phyloP scores from a whole-genome alignment of 2,888 invertebrate genomes.

The Tetranychus truncatus region DNA sequence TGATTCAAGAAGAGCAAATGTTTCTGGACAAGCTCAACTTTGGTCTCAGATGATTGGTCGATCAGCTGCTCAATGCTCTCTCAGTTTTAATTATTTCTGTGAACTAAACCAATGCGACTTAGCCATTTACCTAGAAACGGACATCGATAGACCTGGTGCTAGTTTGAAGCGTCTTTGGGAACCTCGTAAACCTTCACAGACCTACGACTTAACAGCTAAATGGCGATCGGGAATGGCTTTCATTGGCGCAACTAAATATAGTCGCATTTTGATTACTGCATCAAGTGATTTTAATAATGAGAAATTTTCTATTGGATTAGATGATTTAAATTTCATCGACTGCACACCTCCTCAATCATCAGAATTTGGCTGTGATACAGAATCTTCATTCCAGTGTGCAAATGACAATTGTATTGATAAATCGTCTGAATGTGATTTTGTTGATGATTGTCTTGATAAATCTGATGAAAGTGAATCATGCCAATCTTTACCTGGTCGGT shows the following conservation, averaged over 20 bases:
- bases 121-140: constrained; percentile 16
- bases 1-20: background rate
- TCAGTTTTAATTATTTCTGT: constrained; percentile 24
- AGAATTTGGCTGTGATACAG: constrained; percentile 1
- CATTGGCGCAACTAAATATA: constrained; percentile 18
- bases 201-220: background rate
- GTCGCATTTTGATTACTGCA: constrained; percentile 23
- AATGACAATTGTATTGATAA: constrained; percentile 32
- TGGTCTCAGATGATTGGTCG: constrained; percentile 20
- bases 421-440: constrained; percentile 28
- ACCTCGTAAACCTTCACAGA: constrained; percentile 12
- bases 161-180: constrained; percentile 19
- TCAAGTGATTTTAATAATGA: constrained; percentile 20
- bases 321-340: constrained; percentile 21
- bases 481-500: background rate
- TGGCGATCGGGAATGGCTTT: constrained; percentile 21
- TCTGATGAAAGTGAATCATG: constrained; percentile 44
- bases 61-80: constrained; percentile 19
- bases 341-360: constrained; percentile 20
- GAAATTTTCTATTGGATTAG: constrained; percentile 19
- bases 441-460: constrained; percentile 44
- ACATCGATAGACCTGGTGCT: constrained; percentile 12
- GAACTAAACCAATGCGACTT: constrained; percentile 19
- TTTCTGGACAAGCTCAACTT: constrained; percentile 18
- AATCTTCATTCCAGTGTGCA: constrained; percentile 23